Base-by-base conservation (phyloP, 2,888 invertebrate genomes). In the Clunio marinus region DNA sequence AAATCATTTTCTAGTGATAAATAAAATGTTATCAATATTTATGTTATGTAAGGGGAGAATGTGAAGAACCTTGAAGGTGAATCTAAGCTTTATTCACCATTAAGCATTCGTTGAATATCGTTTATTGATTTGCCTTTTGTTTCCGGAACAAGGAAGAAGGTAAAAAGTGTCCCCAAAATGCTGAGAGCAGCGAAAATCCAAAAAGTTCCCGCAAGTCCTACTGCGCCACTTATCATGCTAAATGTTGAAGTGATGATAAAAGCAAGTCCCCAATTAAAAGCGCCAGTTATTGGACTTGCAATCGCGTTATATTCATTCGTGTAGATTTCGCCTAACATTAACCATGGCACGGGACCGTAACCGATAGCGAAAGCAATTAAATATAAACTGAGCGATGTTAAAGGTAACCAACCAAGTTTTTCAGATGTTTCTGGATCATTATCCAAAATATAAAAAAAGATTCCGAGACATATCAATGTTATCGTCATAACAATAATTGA, bases 341-440 rank as follows among this genome's bases (percentile, higher is more conserved):
- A 83, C 91, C 91, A 68, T 15, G 66, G 66, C 0, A 66, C 32
- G 1, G 28, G 27, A 0, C 94, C 94, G 73, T 87, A 88, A 59
- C 93, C 93, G 37, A 93, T 74, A 0, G 91, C 90, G 79, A 93
- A 94, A 51, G 89, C 84, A 20, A 90, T 77, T 17, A 93, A 87
- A 77, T 91, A 94, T 1, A 89, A 70, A 55, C 90, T 88, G 24
- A 93, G 77, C 24, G 88, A 85, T 1, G 85, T 73, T 2, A 94
- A 78, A 0, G 93, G 93, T 69, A 94, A 75, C 87, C 91, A 92
- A 0, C 84, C 83, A 5, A 91, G 80, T 17, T 79, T 74, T 0
- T 76, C 74, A 0, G 88, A 80, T 24, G 83, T 74, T 0, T 17
- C 2, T 3, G 24, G 2, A 57, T 75, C 73, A n/a, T 73, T 51